A percentile compares a stretch with the other conserved stretches of the same genome.
phyloP scores from a whole-genome alignment of 1,140 invertebrate species.

The Caenorhabditis brenneri region DNA sequence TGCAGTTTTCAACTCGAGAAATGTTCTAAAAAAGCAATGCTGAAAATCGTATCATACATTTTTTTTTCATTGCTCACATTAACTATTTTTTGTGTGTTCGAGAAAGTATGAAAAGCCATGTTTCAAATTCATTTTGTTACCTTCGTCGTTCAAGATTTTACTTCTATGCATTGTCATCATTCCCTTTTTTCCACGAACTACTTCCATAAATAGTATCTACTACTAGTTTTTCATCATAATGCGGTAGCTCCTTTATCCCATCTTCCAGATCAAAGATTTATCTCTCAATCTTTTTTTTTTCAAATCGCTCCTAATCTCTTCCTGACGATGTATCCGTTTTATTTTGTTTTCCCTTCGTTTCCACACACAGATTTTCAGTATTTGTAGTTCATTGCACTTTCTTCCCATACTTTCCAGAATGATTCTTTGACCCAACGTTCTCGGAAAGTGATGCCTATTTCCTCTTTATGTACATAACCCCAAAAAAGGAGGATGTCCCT shows the following conservation, averaged over 20 bases:
- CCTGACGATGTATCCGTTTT: neutral
- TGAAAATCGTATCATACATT: too few species aligned
- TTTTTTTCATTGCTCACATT: too few species aligned
- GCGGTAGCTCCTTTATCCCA: too few species aligned
- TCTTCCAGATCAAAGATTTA: constrained; percentile 9
- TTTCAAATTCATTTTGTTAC: too few species aligned
- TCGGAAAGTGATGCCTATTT: neutral
- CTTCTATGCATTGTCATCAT: too few species aligned
- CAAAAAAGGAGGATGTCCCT: neutral
- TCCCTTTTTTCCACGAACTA: too few species aligned
- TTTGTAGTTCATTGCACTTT: neutral
- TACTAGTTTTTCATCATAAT: neutral
- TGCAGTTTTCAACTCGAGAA: too few species aligned
- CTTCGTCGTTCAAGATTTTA: too few species aligned
- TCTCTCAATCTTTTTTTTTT: neutral
- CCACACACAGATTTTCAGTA: neutral
- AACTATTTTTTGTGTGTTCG: too few species aligned
- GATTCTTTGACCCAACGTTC: neutral
- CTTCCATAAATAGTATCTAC: neutral
- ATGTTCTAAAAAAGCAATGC: too few species aligned
- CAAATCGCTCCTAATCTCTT: neutral
- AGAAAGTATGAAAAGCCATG: too few species aligned
- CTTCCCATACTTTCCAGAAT: neutral
- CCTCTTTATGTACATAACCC: neutral
- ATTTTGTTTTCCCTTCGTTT: neutral